Evolutionary conservation across 2,888 invertebrate species (phyloP).

Genomic region (Bugulina stolonifera): DNA sequence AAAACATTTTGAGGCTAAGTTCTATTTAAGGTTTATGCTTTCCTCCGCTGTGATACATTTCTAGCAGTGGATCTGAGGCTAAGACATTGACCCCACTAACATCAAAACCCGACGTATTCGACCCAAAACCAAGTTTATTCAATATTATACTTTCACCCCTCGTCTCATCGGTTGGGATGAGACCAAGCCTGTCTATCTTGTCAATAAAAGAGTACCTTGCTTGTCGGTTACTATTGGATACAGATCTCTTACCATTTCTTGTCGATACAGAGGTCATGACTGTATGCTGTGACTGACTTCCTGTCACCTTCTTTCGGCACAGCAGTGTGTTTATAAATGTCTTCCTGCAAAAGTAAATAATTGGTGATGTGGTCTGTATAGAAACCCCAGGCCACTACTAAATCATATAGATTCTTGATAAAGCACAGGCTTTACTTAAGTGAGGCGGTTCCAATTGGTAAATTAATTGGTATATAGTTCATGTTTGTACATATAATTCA

Average conservation of each 20-base stretch:
- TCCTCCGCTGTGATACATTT: neutral
- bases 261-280: neutral
- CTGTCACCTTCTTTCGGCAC: neutral
- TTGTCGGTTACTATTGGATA: neutral
- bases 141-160: neutral
- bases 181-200: neutral
- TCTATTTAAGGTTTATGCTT: too few relatives aligned
- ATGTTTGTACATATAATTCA: too few relatives aligned
- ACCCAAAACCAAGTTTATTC: neutral
- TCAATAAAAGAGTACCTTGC: neutral
- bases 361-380: too few relatives aligned
- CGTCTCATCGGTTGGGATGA: neutral
- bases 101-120: neutral
- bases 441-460: too few relatives aligned
- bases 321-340: constrained; percentile 19
- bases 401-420: too few relatives aligned
- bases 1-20: too few relatives aligned
- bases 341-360: neutral
- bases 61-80: neutral
- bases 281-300: constrained; percentile 1
- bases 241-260: neutral
- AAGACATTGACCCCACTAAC: neutral
- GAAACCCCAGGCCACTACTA: too few relatives aligned
- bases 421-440: too few relatives aligned
- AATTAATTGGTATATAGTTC: too few relatives aligned